A percentile compares a stretch with the other conserved stretches of the same genome.
These are phyloP conservation scores for Eublepharis macularius DNA, from an alignment of 2,113 vertebrate genomes.

Conservation along the genomic window DNA sequence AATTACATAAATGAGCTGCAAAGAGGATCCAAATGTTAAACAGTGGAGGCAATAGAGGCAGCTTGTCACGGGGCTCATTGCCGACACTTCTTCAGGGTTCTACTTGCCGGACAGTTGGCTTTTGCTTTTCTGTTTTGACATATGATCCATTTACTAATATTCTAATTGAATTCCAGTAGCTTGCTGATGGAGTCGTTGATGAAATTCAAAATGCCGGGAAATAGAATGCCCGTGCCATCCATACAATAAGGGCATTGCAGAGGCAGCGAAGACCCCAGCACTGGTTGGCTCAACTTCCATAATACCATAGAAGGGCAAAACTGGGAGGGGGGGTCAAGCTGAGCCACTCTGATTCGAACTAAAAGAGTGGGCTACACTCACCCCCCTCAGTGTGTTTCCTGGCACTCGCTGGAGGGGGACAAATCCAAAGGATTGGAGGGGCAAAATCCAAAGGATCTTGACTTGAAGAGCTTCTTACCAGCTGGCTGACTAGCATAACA, in stretches of 20 bases:
- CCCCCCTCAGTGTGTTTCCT: too few relatives aligned
- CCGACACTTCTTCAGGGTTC: background rate
- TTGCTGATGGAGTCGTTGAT: background rate
- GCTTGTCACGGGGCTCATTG: background rate
- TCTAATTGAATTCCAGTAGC: background rate
- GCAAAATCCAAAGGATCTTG: too few relatives aligned
- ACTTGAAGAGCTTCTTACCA: too few relatives aligned
- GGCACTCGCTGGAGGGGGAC: too few relatives aligned
- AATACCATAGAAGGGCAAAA: too few relatives aligned
- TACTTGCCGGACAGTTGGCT: background rate
- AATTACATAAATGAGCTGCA: background rate
- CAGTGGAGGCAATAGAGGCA: background rate
- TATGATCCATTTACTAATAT: background rate
- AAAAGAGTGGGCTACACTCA: too few relatives aligned
- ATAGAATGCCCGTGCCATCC: background rate
- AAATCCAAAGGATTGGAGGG: too few relatives aligned
- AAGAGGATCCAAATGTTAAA: conserved; percentile 4
- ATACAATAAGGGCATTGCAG: background rate
- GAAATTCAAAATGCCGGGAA: background rate
- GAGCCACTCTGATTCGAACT: too few relatives aligned
- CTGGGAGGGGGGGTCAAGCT: too few relatives aligned
- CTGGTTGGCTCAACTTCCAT: background rate
- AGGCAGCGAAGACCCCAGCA: background rate
- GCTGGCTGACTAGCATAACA: too few relatives aligned
- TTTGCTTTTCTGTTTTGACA: background rate